Evolutionary conservation across 30 jellyfish, hydroid and myxozoan genomes (phyloP), one percentile per base, ranked within the genome.

Genomic region (Phacellophora camtschatica): DNA sequence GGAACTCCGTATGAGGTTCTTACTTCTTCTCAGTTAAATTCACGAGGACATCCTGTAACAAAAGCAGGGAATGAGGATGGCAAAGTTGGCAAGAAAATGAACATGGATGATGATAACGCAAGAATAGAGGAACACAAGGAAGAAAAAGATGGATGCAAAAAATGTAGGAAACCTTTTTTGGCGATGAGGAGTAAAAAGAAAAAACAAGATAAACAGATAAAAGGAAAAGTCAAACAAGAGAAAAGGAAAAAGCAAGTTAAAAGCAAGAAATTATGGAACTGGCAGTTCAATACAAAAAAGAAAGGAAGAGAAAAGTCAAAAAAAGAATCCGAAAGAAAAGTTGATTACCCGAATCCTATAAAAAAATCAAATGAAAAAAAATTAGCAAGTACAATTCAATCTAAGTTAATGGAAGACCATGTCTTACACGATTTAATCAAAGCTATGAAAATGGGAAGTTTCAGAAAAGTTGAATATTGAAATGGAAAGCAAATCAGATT

Each of bases 1-100:
- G 74, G 78, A n/a, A 77, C 34, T 27, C 74, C 91, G 2, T 80
- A 32, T 16, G 84, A 80, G 51, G 46, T 51, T n/a, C 66, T 80
- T 43, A 64, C 91, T 25, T 58, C 83, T 7, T 49, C 83, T 6
- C 91, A 66, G 51, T 8, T 22, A 6, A 30, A 30, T 1, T 58
- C 67, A 20, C 19, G 28, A 2, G 91, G 84, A 19, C 34, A 37
- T 29, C 71, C 81, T 46, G 74, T 77, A 3, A 50, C 74, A 5
- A 62, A 59, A 27, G 71, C 61, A 16, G 61, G 20, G 4, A 28
- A 16, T 13, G 7, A 23, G 20, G 29, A 46, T 11, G 61, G 20
- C 48, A 77, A 61, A 12, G 43, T 43, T 19, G 81, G 78, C 12
- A 65, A 77, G n/a, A 65, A 49, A 39, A 46, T 28, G 20, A n/a